Conservation (phyloP, 2,888 invertebrate genomes). For the Drosophila lacicola region DNA sequence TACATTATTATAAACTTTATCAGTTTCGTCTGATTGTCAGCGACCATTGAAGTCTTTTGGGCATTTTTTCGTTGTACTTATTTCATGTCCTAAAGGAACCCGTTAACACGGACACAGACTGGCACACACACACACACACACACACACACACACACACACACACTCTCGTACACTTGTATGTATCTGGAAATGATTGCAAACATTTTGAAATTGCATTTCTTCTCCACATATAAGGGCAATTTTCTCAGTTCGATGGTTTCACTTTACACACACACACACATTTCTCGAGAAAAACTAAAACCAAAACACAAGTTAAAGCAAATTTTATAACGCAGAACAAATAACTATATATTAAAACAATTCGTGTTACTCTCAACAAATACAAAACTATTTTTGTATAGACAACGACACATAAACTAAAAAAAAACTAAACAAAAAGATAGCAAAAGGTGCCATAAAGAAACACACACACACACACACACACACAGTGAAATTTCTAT, state of each 20-base stretch:
- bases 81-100: constrained; percentile 39
- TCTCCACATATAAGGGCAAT: constrained; percentile 70
- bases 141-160: constrained; percentile 10
- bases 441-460: constrained; percentile 78
- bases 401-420: constrained; percentile 39
- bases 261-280: constrained; percentile 56
- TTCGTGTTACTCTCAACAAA: constrained; percentile 2
- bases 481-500: constrained; percentile 57
- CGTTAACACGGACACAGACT: constrained; percentile 24
- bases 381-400: constrained; percentile 56
- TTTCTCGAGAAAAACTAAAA: constrained; percentile 54
- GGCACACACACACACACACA: constrained; percentile 27
- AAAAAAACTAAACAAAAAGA: constrained; percentile 56
- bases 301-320: constrained; percentile 49
- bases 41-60: constrained; percentile 41
- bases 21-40: constrained; percentile 26
- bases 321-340: constrained; percentile 67
- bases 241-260: constrained; percentile 83
- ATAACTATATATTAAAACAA: constrained; percentile 59
- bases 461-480: constrained; percentile 43
- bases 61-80: constrained; percentile 50
- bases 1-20: constrained; percentile 7
- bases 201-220: constrained; percentile 75
- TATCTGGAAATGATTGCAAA: constrained; percentile 63
- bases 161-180: constrained; percentile 38